phyloP scores from a whole-genome alignment of 2,888 invertebrate species.

The Smittia aterrima region DNA sequence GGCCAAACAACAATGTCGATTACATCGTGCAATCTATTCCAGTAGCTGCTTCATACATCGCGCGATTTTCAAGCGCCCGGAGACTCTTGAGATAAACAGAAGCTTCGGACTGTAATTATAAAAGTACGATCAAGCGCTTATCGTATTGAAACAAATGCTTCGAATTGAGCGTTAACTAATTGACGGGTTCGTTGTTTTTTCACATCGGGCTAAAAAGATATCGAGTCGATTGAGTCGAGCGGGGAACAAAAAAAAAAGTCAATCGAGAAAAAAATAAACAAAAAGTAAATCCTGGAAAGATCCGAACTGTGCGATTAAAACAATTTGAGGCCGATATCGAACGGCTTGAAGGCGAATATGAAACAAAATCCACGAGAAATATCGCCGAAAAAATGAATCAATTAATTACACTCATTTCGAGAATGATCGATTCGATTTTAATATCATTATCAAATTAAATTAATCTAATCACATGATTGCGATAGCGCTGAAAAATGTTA shows the following conservation, averaged over 20 bases:
- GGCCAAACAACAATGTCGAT: neutral
- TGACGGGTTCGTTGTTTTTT: too few species aligned
- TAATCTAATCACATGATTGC: slow-evolving; percentile 39
- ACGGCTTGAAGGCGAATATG: neutral
- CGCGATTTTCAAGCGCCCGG: too few species aligned
- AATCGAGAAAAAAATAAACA: neutral
- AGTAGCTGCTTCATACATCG: neutral
- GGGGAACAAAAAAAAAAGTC: too few species aligned
- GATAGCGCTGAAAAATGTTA: neutral
- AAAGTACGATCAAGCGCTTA: neutral
- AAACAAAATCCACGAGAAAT: neutral
- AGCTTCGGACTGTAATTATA: too few species aligned
- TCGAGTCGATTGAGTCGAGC: too few species aligned
- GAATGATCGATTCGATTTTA: slow-evolving; percentile 40
- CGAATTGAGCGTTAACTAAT: slow-evolving; percentile 1
- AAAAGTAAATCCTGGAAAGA: slow-evolving; percentile 6
- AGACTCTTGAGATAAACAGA: too few species aligned
- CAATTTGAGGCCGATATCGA: slow-evolving; percentile 14
- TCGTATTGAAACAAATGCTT: too few species aligned
- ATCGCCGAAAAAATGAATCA: slow-evolving; percentile 28
- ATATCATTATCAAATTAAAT: slow-evolving; percentile 42
- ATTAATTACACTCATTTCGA: slow-evolving; percentile 39
- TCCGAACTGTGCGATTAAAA: slow-evolving; percentile 36
- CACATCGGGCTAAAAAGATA: too few species aligned
- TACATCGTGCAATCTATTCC: neutral